Conservation (phyloP, 2,797 vertebrate species). For the Gallinago stenura region DNA sequence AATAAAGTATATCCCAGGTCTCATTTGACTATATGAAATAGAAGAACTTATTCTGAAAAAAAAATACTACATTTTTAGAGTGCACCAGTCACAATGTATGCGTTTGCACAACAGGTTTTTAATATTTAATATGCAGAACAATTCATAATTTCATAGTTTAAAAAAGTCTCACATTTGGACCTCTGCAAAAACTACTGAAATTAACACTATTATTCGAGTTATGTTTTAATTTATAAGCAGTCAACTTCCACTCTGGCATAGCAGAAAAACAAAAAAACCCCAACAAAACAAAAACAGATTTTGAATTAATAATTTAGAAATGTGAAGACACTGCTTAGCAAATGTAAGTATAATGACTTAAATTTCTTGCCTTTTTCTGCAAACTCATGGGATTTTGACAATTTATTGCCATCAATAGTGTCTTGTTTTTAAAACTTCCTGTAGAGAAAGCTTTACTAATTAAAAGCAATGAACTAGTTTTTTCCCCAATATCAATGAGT, state of each 20-base stretch:
- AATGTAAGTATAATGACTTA: background rate
- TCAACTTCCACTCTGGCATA: background rate
- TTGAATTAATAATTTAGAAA: background rate
- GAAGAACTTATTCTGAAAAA: background rate
- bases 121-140: background rate
- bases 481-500: background rate
- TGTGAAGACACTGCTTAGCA: background rate
- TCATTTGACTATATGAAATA: background rate
- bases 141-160: background rate
- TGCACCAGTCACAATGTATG: fast-evolving
- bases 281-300: background rate
- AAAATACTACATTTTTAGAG: background rate
- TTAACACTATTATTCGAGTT: background rate
- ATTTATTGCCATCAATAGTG: background rate
- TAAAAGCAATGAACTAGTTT: background rate
- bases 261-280: background rate
- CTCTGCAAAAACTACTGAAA: background rate
- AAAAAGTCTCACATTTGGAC: background rate
- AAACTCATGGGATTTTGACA: background rate
- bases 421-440: background rate
- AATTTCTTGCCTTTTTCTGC: background rate
- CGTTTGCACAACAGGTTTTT: background rate
- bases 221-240: background rate
- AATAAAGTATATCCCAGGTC: background rate
- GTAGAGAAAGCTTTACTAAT: background rate